Evolutionary conservation across 2,113 vertebrate genomes (phyloP), one percentile per base, ranked within the genome.

Genomic region (Polypterus senegalus): DNA sequence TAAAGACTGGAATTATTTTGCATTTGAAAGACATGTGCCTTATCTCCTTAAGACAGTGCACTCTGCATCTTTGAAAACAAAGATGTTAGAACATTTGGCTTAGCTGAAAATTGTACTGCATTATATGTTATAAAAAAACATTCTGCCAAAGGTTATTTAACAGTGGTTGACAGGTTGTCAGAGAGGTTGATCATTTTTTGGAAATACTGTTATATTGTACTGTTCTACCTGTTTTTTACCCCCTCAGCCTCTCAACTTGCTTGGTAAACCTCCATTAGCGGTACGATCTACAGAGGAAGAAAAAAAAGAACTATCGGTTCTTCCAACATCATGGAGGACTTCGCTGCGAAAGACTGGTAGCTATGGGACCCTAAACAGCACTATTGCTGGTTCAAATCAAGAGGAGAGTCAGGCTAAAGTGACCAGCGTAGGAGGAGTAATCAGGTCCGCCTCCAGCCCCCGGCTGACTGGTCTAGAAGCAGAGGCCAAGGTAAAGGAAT

Each of bases 361-460:
- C 72, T 88, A 81, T 0, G 78, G 79, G 66, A 78, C 86, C 4
- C 74, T 89, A 60, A 81, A 80, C 61, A 76, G 77, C 4, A 73
- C 74, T 3, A 81, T 44, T 6, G 43, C 48, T 9, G 49, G 51
- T 54, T 46, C n/a, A 59, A 67, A 58, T 65, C 72, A 69, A 52
- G 83, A 86, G 65, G 48, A 74, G 58, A 71, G 67, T 66, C 76
- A 68, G 57, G 66, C 60, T 27, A 11, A 71, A 5, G 80, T 81
- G 8, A 5, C 3, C 1, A 65, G 67, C 1, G 68, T 58, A 7
- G 67, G 75, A 6, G 79, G 80, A 49, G 85, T 89, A 81, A 78
- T 74, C 49, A 84, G 86, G 68, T 88, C 84, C 0, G 86, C 84
- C 11, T 88, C 86, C 58, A 88, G 86, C 61, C 86, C 86, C 46